A percentile compares a stretch with the other conserved stretches of the same genome.
These are phyloP conservation scores for Hyles lineata DNA, from an alignment of 2,888 invertebrate species.

Conservation along the genomic window DNA sequence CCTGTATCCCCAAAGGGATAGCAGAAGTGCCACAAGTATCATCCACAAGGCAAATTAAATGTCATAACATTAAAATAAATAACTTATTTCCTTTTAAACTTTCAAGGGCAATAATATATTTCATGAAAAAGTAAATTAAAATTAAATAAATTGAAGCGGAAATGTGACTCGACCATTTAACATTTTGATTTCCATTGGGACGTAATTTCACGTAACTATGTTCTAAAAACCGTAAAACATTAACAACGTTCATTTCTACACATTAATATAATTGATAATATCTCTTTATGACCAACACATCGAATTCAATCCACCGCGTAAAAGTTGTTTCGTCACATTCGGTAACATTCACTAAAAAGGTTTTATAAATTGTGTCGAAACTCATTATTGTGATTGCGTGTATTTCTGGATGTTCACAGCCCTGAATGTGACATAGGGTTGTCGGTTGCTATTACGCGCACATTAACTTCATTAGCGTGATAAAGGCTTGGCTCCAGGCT, in stretches of 20 bases:
- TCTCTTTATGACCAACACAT: background rate
- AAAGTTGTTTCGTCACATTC: background rate
- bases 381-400: conserved; percentile 5
- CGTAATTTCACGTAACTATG: background rate
- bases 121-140: too few relatives aligned
- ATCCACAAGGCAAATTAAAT: too few relatives aligned
- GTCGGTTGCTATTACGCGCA: conserved; percentile 36
- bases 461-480: conserved; percentile 61
- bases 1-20: too few relatives aligned
- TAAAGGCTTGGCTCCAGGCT: conserved; percentile 72
- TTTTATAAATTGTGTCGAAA: conserved; percentile 9
- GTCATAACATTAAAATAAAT: too few relatives aligned
- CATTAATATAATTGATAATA: background rate
- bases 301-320: conserved; percentile 1
- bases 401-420: conserved; percentile 16
- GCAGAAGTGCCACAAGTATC: too few relatives aligned
- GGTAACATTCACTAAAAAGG: background rate
- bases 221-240: background rate
- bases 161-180: background rate
- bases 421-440: conserved; percentile 33
- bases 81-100: too few relatives aligned
- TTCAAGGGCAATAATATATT: too few relatives aligned
- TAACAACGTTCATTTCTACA: conserved; percentile 5
- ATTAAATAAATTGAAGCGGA: conserved; percentile 9
- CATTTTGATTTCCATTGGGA: background rate